Percentiles rank a stretch among this genome's conserved stretches.
phyloP scores from a whole-genome alignment of 2,888 invertebrate species.

The Xestobium rufovillosum region DNA sequence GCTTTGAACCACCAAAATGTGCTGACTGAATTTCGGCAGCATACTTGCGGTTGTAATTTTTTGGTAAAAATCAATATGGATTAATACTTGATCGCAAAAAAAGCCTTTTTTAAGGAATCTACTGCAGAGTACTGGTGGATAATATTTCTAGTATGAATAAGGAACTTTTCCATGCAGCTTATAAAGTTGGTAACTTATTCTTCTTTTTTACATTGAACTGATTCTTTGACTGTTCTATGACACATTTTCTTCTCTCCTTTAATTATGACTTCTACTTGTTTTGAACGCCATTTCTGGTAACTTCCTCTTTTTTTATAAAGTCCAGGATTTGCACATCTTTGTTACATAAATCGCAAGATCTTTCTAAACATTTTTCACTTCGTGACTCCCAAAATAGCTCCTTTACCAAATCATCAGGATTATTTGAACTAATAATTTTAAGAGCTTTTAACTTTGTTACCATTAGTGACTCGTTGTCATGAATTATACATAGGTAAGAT shows the following conservation, averaged over 20 bases:
- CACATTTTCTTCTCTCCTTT: conserved; percentile 12
- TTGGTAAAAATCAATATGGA: conserved; percentile 12
- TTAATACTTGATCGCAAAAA: conserved; percentile 7
- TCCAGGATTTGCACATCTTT: conserved; percentile 7
- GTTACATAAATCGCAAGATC: conserved; percentile 9
- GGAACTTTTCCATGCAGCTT: no score
- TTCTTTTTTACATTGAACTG: conserved; percentile 9
- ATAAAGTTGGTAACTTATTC: no score
- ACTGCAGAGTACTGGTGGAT: conserved; percentile 11
- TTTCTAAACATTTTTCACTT: conserved; percentile 12
- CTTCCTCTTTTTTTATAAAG: conserved; percentile 10
- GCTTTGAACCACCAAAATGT: conserved; percentile 14
- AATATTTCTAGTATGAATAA: conserved; percentile 12
- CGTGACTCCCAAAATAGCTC: conserved; percentile 10
- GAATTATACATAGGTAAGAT: conserved; percentile 8
- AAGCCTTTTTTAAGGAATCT: no score
- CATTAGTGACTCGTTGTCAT: conserved; percentile 8
- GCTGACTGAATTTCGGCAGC: conserved; percentile 12
- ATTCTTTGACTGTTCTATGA: conserved; percentile 11
- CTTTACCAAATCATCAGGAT: conserved; percentile 8
- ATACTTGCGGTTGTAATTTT: conserved; percentile 13
- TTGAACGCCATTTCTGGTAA: conserved; percentile 10
- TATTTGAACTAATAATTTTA: conserved; percentile 10
- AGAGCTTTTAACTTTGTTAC: no score
- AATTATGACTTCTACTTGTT: conserved; percentile 11